Percentiles rank a stretch among this genome's conserved stretches.
Conservation (phyloP, 2,888 invertebrate genomes). For the Athrips mouffetella region DNA sequence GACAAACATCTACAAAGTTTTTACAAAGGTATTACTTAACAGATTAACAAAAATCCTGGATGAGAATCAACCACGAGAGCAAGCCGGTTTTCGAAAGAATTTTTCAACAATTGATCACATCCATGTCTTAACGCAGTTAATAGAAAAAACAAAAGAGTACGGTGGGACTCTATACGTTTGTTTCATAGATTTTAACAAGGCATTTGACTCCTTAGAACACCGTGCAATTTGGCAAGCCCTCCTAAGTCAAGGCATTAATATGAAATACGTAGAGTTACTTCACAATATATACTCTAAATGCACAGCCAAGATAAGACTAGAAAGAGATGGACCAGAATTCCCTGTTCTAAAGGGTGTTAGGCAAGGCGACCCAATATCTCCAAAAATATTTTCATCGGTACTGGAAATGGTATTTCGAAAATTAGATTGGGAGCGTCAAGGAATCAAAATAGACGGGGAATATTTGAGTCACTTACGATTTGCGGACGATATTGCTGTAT, state of each 20-base stretch:
- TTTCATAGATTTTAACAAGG: conserved; percentile 16
- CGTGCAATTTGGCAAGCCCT: conserved; percentile 8
- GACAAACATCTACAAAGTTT: too few relatives aligned
- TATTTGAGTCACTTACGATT: too few relatives aligned
- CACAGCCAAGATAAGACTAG: conserved; percentile 17
- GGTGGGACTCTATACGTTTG: not conserved
- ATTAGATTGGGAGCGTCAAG: too few relatives aligned
- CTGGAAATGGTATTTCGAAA: too few relatives aligned
- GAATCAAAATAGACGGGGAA: too few relatives aligned
- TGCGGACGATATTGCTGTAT: too few relatives aligned
- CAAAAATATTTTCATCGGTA: conserved; percentile 16
- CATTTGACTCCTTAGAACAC: conserved; percentile 13
- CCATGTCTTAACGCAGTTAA: not conserved
- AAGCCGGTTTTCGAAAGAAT: not conserved
- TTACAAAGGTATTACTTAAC: too few relatives aligned
- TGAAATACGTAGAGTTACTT: conserved; percentile 14
- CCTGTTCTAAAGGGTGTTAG: conserved; percentile 21
- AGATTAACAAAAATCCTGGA: too few relatives aligned
- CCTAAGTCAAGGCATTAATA: conserved; percentile 8
- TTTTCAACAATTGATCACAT: conserved; percentile 5
- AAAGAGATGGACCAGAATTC: conserved; percentile 17
- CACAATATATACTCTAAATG: conserved; percentile 6
- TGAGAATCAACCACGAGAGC: conserved; percentile 1
- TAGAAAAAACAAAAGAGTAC: conserved; percentile 2
- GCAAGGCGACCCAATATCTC: conserved; percentile 20